phyloP scores from a whole-genome alignment of 2,113 vertebrate species.

The Zosterops japonicus region DNA sequence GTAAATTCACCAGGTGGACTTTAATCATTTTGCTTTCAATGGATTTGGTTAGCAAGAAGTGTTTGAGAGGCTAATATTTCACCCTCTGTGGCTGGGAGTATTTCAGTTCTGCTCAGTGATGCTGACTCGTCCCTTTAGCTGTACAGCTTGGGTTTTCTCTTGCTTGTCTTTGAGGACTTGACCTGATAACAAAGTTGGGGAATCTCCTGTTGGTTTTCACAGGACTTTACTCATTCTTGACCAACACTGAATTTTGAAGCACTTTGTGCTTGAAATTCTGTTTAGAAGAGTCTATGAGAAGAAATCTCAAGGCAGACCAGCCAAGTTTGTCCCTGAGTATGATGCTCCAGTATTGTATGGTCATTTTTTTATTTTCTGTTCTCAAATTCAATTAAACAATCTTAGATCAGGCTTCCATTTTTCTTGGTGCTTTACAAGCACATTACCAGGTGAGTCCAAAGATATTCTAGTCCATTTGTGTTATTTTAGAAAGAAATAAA shows the following conservation, averaged over 20 bases:
- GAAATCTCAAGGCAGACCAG: neutral
- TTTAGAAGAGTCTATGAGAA: neutral
- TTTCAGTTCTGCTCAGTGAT: neutral
- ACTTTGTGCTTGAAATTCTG: neutral
- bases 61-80: conserved; percentile 34
- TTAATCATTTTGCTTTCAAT: conserved; percentile 67
- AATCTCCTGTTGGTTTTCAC: neutral
- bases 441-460: neutral
- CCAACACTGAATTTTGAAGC: neutral
- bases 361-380: neutral
- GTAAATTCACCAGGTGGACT: conserved; percentile 63
- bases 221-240: neutral
- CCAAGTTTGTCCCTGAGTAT: neutral
- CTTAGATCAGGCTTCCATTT: neutral
- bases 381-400: neutral
- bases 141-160: neutral
- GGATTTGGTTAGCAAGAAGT: conserved; percentile 43
- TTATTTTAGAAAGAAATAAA: neutral
- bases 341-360: neutral
- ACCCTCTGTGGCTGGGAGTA: neutral
- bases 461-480: neutral
- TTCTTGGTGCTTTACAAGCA: neutral
- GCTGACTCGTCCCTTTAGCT: neutral
- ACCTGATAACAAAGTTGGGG: neutral
- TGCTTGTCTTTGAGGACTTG: neutral